Evolutionary conservation across 2,888 invertebrate genomes (phyloP), one percentile per base, ranked within the genome.

Genomic region (Ceraclea dissimilis): DNA sequence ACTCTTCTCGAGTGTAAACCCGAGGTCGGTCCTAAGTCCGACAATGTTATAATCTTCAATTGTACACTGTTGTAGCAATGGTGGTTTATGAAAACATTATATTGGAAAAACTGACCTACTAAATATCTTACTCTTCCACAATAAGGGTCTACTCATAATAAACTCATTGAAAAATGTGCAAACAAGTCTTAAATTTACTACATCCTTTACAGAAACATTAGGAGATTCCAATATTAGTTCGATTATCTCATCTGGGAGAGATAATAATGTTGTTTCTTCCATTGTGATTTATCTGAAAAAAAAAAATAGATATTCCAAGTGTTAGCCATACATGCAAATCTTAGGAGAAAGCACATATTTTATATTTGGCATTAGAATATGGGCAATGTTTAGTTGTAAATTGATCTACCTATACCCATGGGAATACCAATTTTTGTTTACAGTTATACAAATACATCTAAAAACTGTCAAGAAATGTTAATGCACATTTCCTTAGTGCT

Each of bases 81-180:
- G n/a, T 19, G 18, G 8, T 39, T 13, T 11, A 18, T 46, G 13
- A 2, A 8, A 8, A 46, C 46, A 5, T 13, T 46, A 19, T 17
- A n/a, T n/a, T n/a, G n/a, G n/a, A n/a, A n/a, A n/a, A n/a, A n/a
- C n/a, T n/a, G n/a, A n/a, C n/a, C n/a, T n/a, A n/a, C n/a, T n/a
- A 34, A 58, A 54, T 10, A 58, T 51, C 44, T 54, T 60, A 11
- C 31, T 48, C 51, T 54, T 57, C 60, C 60, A 60, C 18, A 60
- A 46, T 13, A 44, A 22, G 16, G 48, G 54, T 20, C 44, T 39
- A 10, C 22, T 22, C 5, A 8, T 20, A 17, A 51, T 49, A 11
- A 52, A 33, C 13, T 49, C 33, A 20, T 53, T 51, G 34, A 57
- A 50, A 46, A 49, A 49, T 16, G 33, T 48, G 49, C 54, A 60